Evolutionary conservation across 2,113 vertebrate species (phyloP), one percentile per base, ranked within the genome.

Genomic region (Dasyurus viverrinus): DNA sequence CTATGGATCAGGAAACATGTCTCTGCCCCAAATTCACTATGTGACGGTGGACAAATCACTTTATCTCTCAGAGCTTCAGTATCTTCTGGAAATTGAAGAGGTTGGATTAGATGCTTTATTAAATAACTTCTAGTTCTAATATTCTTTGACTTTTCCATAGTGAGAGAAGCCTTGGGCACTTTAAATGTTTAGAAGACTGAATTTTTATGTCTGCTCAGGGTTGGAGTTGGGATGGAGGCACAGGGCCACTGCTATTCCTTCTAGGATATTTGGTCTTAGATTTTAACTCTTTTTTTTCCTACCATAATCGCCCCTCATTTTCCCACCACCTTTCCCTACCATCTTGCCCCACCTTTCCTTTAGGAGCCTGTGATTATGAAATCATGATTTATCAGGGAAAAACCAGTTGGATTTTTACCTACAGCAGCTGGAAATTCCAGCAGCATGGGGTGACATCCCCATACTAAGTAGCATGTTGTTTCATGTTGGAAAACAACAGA

Each of bases 341-440:
- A 52, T 52, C 8, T 52, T 91, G 54, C 84, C 26, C n/a, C 89
- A 27, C 55, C 19, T 22, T 27, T 52, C 10, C 84, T 93, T 47
- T 10, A 0, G 22, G 68, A 60, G 53, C 95, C 89, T 30, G 60
- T 30, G 89, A 84, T 84, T 84, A 84, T 84, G 68, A 84, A 84
- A 84, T 36, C n/a, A 84, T 84, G 22, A 94, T 94, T 95, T 96
- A 91, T 90, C 91, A 53, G 89, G 94, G 90, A 57, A 90, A 91
- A 97, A 89, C 95, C 76, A 68, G 60, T 95, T 90, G 7, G 55
- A 55, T 46, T 36, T 95, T 30, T 57, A 95, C 47, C 53, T 46
- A 7, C 50, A 47, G 42, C 91, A 54, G 14, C 47, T 54, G 89
- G 94, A 95, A 93, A 57, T 92, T 96, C 76, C 47, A 94, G 10